Conservation (phyloP, 35 echinoderm and acorn worm genomes). For the Ophiothrix spiculata region DNA sequence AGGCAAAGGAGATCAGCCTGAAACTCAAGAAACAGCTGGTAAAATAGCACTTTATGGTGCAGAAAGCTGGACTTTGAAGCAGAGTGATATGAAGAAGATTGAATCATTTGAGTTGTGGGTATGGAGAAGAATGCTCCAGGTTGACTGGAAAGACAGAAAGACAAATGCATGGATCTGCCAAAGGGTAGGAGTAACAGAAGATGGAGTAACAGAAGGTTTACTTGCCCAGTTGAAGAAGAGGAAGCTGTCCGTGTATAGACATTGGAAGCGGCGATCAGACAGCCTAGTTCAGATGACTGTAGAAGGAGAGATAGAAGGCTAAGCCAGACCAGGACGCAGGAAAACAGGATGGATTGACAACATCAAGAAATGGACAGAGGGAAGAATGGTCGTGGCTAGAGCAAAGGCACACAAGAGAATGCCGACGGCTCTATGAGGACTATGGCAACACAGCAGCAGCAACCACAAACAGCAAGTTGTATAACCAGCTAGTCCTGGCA, state of each 20-base stretch:
- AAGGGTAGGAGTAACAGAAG: background rate
- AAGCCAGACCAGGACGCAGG: constrained; percentile 27
- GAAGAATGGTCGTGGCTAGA: constrained; percentile 15
- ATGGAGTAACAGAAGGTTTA: constrained; percentile 27
- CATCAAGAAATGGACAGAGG: constrained; percentile 15
- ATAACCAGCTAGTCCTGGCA: too few species aligned
- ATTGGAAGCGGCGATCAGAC: constrained; percentile 17
- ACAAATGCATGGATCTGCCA: constrained; percentile 17
- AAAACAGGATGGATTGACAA: constrained; percentile 31
- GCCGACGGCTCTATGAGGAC: constrained; percentile 19
- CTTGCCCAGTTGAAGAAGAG: constrained; percentile 9
- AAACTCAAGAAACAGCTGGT: constrained; percentile 8
- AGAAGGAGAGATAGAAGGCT: constrained; percentile 29
- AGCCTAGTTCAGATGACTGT: constrained; percentile 23
- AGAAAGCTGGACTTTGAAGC: too few species aligned
- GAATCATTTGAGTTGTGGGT: constrained; percentile 11
- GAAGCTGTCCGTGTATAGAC: background rate
- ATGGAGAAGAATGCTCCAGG: constrained; percentile 27
- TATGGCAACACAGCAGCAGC: too few species aligned
- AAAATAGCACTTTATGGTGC: background rate
- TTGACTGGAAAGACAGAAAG: constrained; percentile 18
- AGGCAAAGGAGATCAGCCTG: constrained; percentile 9
- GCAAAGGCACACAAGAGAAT: constrained; percentile 22
- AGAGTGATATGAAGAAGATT: background rate
- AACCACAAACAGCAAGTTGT: too few species aligned